Percentiles rank a stretch among this genome's conserved stretches.
Conservation (phyloP, 2,113 vertebrate species). For the Neopipo cinnamomea region DNA sequence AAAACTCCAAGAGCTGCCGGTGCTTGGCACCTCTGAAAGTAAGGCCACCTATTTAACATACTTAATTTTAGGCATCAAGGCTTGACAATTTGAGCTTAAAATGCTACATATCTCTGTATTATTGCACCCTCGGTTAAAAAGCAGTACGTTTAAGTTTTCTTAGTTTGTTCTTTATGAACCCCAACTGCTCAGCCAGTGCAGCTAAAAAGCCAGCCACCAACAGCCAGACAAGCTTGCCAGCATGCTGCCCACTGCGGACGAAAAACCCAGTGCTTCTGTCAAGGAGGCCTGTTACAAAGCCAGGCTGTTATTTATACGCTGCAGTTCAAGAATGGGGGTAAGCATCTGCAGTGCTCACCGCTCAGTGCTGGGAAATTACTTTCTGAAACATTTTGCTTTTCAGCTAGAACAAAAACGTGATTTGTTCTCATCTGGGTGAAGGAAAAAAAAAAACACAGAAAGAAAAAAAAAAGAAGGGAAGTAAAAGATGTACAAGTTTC, state of each 20-base stretch:
- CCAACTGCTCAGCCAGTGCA: conserved; percentile 80
- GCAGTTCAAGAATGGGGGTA: conserved; percentile 28
- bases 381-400: not conserved
- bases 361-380: not conserved
- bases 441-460: not conserved
- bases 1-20: not conserved
- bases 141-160: conserved; percentile 73
- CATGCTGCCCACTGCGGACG: conserved; percentile 80
- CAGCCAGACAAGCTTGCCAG: conserved; percentile 87
- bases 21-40: conserved; percentile 1
- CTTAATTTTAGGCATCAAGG: conserved; percentile 61
- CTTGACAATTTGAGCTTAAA: conserved; percentile 66
- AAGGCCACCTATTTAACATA: conserved; percentile 1
- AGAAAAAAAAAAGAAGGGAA: not conserved
- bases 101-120: conserved; percentile 67
- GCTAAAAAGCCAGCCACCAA: conserved; percentile 89
- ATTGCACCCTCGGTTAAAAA: conserved; percentile 78
- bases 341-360: conserved; percentile 2
- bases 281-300: conserved; percentile 60
- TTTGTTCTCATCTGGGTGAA: not conserved
- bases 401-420: conserved; percentile 25
- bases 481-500: not conserved
- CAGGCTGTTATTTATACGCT: conserved; percentile 60
- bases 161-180: conserved; percentile 58
- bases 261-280: conserved; percentile 67